Base-by-base conservation (phyloP, 2,797 vertebrate genomes). In the Anabacerthia variegaticeps region DNA sequence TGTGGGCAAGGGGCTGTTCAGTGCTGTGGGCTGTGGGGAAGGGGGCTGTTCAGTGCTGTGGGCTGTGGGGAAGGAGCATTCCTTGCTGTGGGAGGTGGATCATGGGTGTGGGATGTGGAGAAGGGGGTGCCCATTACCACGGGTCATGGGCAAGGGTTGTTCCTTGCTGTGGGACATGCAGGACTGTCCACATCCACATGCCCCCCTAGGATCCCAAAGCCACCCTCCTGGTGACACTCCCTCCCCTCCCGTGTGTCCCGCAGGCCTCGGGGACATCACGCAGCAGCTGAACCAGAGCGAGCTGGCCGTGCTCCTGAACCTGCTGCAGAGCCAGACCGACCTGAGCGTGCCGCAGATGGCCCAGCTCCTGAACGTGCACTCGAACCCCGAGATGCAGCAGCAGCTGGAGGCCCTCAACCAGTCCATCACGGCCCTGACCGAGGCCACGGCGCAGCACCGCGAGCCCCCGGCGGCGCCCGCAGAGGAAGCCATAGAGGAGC, bases 251-350 rank as follows among this genome's bases (percentile, higher is more conserved):
- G 10, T 85, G 72, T 96, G 71, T 89, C 65, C 94, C 76, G 59
- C 96, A 99, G 99, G 98, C 95, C 97, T 99, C 43, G 99, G 98
- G 90, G 98, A 98, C 32, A 99, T 99, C 74, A 98, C 99, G 15
- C 99, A 99, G 96, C 99, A 99, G 97, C 97, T 99, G 97, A 99
- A 99, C 97, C 99, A 99, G 98, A 99, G 99, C 4, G 99, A 99
- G 95, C 76, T 99, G 96, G 99, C 99, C 8, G 98, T 99, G 89
- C 98, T 99, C 77, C 93, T 99, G 91, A 99, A 99, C 97, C 98
- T 99, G 96, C 98, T 99, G 80, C 99, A 99, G 98, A 99, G 99
- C 94, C 99, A 99, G 97, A 98, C 99, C 4, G 99, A 99, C 95
- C 98, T 99, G 95, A 99, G 98, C 82, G 98, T 99, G 90, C 98